A percentile compares a stretch with the other conserved stretches of the same genome.
phyloP scores from a whole-genome alignment of 2,113 vertebrate species.

The Podarcis cretensis region DNA sequence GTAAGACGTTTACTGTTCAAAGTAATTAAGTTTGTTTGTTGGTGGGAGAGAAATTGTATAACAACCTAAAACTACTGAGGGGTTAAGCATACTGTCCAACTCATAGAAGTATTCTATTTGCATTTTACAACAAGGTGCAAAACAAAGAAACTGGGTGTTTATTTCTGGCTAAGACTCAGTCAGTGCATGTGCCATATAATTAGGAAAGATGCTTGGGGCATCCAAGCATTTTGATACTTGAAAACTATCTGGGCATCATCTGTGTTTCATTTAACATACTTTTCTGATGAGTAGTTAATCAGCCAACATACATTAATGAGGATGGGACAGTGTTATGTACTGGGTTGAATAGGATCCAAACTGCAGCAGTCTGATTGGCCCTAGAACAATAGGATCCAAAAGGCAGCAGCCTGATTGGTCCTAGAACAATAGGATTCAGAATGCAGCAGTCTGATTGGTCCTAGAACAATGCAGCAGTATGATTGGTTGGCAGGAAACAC shows the following conservation, averaged over 20 bases:
- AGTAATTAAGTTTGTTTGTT: accelerated
- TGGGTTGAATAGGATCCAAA: too few relatives aligned
- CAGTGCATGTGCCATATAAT: not conserved
- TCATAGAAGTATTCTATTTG: not conserved
- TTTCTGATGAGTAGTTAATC: not conserved
- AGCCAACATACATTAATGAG: not conserved
- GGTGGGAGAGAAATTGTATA: not conserved
- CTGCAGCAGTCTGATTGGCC: too few relatives aligned
- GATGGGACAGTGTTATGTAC: too few relatives aligned
- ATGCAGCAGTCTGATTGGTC: too few relatives aligned
- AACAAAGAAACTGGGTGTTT: not conserved
- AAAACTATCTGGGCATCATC: not conserved
- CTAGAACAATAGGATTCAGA: too few relatives aligned
- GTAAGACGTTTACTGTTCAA: constrained; percentile 67
- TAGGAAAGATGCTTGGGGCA: not conserved
- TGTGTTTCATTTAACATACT: not conserved
- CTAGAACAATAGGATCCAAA: too few relatives aligned
- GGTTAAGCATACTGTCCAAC: not conserved
- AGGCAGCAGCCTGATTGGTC: too few relatives aligned
- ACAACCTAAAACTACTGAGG: not conserved
- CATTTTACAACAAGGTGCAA: not conserved
- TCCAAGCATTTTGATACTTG: not conserved
- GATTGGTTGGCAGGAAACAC: too few relatives aligned
- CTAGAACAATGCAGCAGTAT: too few relatives aligned
- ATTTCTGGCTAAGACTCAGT: not conserved